Evolutionary conservation across 1,140 invertebrate genomes (phyloP).

Genomic region (Probaryconus sp.): DNA sequence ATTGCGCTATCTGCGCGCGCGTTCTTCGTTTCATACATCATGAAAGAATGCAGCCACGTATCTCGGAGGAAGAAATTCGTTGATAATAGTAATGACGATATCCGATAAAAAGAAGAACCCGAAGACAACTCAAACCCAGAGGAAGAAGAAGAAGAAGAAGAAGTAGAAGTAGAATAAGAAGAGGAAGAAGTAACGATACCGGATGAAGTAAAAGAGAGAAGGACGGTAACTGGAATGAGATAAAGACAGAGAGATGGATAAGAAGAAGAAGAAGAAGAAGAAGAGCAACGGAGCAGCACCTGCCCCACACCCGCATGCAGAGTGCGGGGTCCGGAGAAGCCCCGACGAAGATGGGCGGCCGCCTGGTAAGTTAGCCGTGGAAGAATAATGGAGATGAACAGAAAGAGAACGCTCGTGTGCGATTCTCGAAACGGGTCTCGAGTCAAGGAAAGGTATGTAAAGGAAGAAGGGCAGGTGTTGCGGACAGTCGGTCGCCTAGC

Average conservation of each 20-base stretch:
- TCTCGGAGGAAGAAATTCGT: slow-evolving; percentile 52
- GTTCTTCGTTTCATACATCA: slow-evolving; percentile 26
- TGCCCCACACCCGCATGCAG: slow-evolving; percentile 70
- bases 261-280: slow-evolving; percentile 46
- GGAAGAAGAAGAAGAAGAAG: slow-evolving; percentile 32
- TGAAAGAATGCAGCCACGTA: slow-evolving; percentile 43
- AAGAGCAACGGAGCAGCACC: slow-evolving; percentile 67
- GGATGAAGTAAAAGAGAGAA: too few relatives aligned
- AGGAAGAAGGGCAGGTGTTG: slow-evolving; percentile 62
- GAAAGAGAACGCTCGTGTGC: slow-evolving; percentile 38
- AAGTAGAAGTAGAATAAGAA: background rate
- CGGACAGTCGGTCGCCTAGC: slow-evolving; percentile 59
- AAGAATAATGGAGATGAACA: slow-evolving; percentile 31
- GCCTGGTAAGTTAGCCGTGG: slow-evolving; percentile 12
- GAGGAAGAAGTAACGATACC: too few relatives aligned
- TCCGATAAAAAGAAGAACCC: slow-evolving; percentile 45
- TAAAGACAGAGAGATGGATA: slow-evolving; percentile 15
- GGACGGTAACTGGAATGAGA: too few relatives aligned
- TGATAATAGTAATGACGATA: slow-evolving; percentile 70
- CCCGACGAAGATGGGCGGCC: slow-evolving; percentile 17
- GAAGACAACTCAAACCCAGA: background rate
- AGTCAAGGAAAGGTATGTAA: slow-evolving; percentile 31
- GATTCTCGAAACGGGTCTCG: slow-evolving; percentile 50
- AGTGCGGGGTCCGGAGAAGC: slow-evolving; percentile 14
- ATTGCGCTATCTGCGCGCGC: background rate